Conservation (phyloP, 2,888 invertebrate species). For the Rhamnusium bicolor region DNA sequence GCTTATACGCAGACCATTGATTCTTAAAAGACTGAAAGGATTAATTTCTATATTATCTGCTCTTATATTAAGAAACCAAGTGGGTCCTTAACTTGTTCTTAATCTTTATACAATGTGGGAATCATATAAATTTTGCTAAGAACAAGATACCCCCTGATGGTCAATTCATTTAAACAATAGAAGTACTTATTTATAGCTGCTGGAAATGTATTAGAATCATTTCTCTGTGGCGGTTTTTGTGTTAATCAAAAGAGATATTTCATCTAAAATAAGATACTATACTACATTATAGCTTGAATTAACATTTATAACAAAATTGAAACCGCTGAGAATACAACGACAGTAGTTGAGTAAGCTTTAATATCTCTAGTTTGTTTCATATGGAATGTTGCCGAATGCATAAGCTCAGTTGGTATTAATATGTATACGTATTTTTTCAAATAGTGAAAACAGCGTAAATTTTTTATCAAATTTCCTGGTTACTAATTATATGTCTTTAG, state of each 20-base stretch:
- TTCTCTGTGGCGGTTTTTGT: background rate
- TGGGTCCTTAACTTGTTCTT: slow-evolving; percentile 4
- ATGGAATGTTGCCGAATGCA: no score
- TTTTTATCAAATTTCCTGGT: no score
- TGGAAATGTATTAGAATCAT: background rate
- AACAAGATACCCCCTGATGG: background rate
- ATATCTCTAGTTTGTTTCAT: no score
- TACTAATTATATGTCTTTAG: no score
- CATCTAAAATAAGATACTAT: background rate
- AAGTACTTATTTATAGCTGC: background rate
- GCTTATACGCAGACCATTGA: slow-evolving; percentile 34
- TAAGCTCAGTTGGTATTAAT: no score
- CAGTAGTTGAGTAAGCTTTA: background rate
- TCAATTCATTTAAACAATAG: background rate
- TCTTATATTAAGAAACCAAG: slow-evolving; percentile 18
- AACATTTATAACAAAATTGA: background rate
- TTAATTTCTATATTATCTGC: slow-evolving; percentile 46
- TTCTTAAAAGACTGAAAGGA: slow-evolving; percentile 41
- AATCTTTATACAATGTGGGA: slow-evolving; percentile 7
- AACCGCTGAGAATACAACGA: background rate
- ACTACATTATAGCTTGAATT: background rate
- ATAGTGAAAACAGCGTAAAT: no score
- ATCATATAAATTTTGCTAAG: slow-evolving; percentile 8
- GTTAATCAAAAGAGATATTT: background rate
- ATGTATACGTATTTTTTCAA: no score